These are phyloP conservation scores for Phalera bucephala DNA, from an alignment of 2,888 invertebrate genomes.

Conservation along the genomic window DNA sequence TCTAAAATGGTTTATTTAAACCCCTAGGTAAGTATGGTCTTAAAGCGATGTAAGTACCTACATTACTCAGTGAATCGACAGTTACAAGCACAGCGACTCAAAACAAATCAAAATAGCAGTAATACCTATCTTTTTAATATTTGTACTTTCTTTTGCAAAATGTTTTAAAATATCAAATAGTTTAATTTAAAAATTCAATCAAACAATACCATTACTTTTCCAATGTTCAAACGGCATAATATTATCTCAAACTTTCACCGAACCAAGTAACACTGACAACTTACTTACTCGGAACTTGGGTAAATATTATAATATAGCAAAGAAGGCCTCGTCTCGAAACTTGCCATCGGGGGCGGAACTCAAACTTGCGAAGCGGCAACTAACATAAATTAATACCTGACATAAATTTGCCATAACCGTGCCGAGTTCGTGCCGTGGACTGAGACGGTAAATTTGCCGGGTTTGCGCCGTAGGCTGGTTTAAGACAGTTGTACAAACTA, in stretches of 20 bases:
- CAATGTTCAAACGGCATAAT: neutral
- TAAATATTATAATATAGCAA: slow-evolving; percentile 71
- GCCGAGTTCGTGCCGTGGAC: slow-evolving; percentile 59
- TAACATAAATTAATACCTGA: slow-evolving; percentile 81
- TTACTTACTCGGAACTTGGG: slow-evolving; percentile 50
- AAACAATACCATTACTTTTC: neutral
- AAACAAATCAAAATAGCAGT: too few species aligned
- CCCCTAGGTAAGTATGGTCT: too few species aligned
- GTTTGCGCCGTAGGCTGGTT: slow-evolving; percentile 59
- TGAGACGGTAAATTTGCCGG: slow-evolving; percentile 32
- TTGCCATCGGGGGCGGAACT: slow-evolving; percentile 49
- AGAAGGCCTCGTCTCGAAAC: slow-evolving; percentile 56
- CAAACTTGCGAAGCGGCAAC: slow-evolving; percentile 66
- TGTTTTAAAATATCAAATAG: too few species aligned
- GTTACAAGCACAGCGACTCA: too few species aligned
- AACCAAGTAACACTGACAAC: slow-evolving; percentile 26
- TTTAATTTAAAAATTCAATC: too few species aligned
- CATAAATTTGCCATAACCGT: slow-evolving; percentile 81
- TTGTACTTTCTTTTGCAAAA: too few species aligned
- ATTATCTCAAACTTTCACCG: neutral
- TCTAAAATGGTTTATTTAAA: too few species aligned
- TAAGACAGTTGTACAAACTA: slow-evolving; percentile 67
- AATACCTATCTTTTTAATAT: too few species aligned
- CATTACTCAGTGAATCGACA: too few species aligned
- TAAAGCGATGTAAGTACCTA: too few species aligned